These are phyloP conservation scores for Sinocyclocheilus anophthalmus DNA, from an alignment of 2,113 vertebrate species.

Conservation along the genomic window DNA sequence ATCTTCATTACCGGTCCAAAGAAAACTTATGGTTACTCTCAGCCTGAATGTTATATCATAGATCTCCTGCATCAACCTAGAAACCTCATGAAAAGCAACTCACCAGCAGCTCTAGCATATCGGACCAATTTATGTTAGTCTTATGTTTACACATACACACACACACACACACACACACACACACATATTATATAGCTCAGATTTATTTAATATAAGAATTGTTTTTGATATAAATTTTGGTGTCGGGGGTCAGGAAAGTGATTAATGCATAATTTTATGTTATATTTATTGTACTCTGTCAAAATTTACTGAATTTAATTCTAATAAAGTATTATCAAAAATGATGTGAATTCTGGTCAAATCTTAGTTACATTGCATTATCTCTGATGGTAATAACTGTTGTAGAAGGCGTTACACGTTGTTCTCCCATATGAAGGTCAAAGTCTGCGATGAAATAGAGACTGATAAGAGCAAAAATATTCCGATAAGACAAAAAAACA, in stretches of 20 bases:
- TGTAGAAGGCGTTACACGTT: not conserved
- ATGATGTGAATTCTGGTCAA: no score
- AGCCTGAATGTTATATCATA: conserved; percentile 75
- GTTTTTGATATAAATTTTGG: not conserved
- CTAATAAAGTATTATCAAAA: no score
- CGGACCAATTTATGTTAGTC: conserved; percentile 66
- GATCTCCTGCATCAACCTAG: conserved; percentile 89
- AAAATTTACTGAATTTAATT: not conserved
- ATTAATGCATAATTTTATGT: no score
- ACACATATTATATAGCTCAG: no score
- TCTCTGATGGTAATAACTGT: not conserved
- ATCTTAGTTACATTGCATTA: no score
- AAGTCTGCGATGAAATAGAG: not conserved
- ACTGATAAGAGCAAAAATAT: not conserved
- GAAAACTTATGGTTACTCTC: conserved; percentile 60
- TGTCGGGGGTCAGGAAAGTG: not conserved
- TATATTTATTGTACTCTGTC: not conserved
- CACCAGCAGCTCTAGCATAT: conserved; percentile 78
- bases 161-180: no score
- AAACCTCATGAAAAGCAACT: conserved; percentile 73
- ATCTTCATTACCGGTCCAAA: conserved; percentile 72
- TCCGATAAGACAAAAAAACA: not conserved
- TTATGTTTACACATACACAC: not conserved
- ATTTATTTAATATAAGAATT: no score
- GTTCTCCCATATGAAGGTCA: not conserved